phyloP scores from a whole-genome alignment of 2,888 invertebrate species.

The Anorthoa munda region DNA sequence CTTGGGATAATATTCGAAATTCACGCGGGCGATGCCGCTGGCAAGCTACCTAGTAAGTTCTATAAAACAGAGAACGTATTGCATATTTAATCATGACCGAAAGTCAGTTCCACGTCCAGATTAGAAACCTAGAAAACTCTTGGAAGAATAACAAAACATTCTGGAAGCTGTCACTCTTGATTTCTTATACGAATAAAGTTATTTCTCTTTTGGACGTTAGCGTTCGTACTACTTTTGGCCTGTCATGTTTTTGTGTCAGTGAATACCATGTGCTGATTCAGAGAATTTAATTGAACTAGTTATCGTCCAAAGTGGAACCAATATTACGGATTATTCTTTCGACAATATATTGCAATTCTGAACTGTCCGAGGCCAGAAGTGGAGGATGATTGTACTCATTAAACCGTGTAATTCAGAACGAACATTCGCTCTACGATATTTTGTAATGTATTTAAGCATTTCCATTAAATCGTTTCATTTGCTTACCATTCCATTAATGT shows the following conservation, averaged over 20 bases:
- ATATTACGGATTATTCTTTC: not conserved
- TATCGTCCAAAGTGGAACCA: constrained; percentile 3
- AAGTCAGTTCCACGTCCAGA: not conserved
- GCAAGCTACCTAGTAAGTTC: too few species aligned
- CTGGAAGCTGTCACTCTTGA: constrained; percentile 31
- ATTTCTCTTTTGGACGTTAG: constrained; percentile 31
- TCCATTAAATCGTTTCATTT: constrained; percentile 44
- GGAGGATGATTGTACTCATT: constrained; percentile 32
- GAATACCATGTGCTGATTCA: constrained; percentile 20
- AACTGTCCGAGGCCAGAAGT: not conserved
- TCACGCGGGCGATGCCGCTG: too few species aligned
- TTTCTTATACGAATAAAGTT: constrained; percentile 20
- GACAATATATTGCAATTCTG: not conserved
- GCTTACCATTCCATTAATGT: constrained; percentile 37
- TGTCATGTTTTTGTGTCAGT: constrained; percentile 25
- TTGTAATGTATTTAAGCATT: constrained; percentile 38
- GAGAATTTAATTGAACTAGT: constrained; percentile 36
- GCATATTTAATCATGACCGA: not conserved
- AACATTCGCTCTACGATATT: constrained; percentile 31
- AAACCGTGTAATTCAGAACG: constrained; percentile 26
- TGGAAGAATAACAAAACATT: not conserved
- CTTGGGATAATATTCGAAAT: too few species aligned
- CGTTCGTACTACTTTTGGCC: constrained; percentile 29
- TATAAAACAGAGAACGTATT: not conserved
- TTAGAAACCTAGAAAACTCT: not conserved